Conservation (phyloP, 37 sponge, comb jelly and placozoan species). For the Diacarnus erythraeanus region DNA sequence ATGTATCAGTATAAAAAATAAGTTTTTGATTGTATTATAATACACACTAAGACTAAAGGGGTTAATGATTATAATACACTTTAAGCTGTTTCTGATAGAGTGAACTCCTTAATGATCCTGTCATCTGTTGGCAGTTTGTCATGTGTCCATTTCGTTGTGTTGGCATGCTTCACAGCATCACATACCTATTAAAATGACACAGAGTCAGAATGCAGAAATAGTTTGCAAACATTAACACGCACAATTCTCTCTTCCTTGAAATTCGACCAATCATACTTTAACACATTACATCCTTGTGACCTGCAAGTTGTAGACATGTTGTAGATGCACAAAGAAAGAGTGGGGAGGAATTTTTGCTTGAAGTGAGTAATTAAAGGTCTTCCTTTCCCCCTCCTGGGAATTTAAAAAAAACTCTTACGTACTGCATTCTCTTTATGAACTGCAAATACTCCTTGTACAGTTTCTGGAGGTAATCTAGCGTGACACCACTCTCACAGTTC, state of each 20-base stretch:
- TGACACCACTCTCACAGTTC: constrained; percentile 83
- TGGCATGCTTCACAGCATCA: neutral
- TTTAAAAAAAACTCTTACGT: neutral
- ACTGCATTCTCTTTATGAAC: constrained; percentile 54
- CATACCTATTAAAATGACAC: neutral
- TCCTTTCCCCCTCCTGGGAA: too few relatives aligned
- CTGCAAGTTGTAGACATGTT: too few relatives aligned
- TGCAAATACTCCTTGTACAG: constrained; percentile 63
- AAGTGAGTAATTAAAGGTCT: too few relatives aligned
- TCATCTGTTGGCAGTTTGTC: neutral
- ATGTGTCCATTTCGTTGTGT: neutral
- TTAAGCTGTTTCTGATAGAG: neutral
- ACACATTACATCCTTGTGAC: constrained; percentile 28
- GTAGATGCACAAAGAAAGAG: neutral
- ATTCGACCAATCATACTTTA: constrained; percentile 60
- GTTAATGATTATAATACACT: neutral
- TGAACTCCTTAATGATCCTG: neutral
- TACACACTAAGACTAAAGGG: too few relatives aligned
- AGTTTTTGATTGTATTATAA: neutral
- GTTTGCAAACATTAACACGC: neutral
- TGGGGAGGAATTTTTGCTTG: too few relatives aligned
- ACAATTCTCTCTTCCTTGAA: constrained; percentile 47
- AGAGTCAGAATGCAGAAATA: neutral
- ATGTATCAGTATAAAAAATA: constrained; percentile 45
- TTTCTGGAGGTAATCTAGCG: constrained; percentile 74